Base-by-base conservation (phyloP, 2,888 invertebrate genomes). In the Nebria brevicollis region DNA sequence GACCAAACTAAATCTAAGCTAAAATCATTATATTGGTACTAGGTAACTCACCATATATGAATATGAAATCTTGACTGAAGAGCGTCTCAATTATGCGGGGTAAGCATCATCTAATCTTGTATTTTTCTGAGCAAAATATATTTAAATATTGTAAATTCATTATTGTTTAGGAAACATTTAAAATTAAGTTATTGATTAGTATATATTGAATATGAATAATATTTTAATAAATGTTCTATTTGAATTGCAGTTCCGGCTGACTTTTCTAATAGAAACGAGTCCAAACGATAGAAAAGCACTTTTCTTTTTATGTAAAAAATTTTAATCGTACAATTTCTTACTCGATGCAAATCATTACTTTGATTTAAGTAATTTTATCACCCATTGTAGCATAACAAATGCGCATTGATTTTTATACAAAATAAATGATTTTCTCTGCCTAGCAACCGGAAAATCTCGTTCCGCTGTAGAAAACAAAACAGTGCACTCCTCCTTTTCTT, bases 351-450 rank as follows among this genome's bases (percentile, higher is more conserved):
- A 54, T 54, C 13, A 54, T 54, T 54, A 54, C 54, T 54, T 54
- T 54, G 54, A 54, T 54, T 54, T 54, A 54, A 54, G 54, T 54
- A 54, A 54, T 54, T 54, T 54, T 54, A 54, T 54, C 54, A 54
- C 54, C 54, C 54, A 54, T 54, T 54, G 54, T 54, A 54, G 54
- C 54, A 54, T 54, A 54, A 54, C 54, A 54, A 54, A 54, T 54
- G 54, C 54, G 13, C 54, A 8, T 54, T 13, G 34, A 72, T 11
- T 34, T 72, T 72, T 72, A 68, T 68, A 72, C 34, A 34, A 72
- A 72, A n/a, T 72, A 26, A 72, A 72, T 72, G 6, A 72, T 72
- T n/a, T 26, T 68, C 20, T 26, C 68, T 15, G 26, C 8, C 68
- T 20, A 25, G 68, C 68, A 25, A 25, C 68, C 20, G 15, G 26